These are phyloP conservation scores for Drosophila nigrodunni DNA, from an alignment of 1,140 invertebrate genomes.

Conservation along the genomic window DNA sequence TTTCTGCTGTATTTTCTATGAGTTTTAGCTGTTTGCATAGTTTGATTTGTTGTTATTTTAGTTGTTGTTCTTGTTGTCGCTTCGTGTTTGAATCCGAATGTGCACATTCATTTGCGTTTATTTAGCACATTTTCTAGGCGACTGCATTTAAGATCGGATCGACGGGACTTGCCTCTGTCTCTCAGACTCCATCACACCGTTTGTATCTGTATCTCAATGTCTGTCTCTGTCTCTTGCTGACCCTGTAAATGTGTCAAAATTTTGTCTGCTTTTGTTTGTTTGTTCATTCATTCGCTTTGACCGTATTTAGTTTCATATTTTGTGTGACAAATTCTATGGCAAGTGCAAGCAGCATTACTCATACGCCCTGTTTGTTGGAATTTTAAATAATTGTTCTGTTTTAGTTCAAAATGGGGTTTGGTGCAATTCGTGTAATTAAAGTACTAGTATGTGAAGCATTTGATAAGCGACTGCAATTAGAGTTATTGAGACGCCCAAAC, in stretches of 20 bases:
- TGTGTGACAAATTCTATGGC: constrained; percentile 54
- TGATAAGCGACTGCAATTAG: constrained; percentile 72
- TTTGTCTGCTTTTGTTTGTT: constrained; percentile 13
- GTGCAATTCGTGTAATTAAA: constrained; percentile 59
- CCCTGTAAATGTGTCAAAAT: constrained; percentile 61
- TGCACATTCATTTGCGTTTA: constrained; percentile 77
- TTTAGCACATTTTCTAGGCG: constrained; percentile 75
- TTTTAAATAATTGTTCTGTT: neutral
- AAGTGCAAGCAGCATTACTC: constrained; percentile 53
- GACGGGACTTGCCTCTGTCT: constrained; percentile 8
- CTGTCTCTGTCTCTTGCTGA: neutral
- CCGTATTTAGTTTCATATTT: neutral
- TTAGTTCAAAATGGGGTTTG: neutral
- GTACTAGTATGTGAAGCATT: constrained; percentile 35
- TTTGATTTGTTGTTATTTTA: constrained; percentile 9
- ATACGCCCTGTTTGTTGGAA: constrained; percentile 48
- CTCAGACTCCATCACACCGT: neutral
- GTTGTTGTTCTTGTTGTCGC: constrained; percentile 51
- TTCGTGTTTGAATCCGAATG: constrained; percentile 73
- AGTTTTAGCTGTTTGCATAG: constrained; percentile 11
- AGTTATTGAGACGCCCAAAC: constrained; percentile 61
- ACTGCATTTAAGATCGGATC: constrained; percentile 50
- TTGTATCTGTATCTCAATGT: neutral
- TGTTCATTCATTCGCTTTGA: constrained; percentile 39
- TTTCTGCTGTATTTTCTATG: constrained; percentile 20